Evolutionary conservation across 2,888 invertebrate genomes (phyloP), one percentile per base, ranked within the genome.

Genomic region (Apamea sordens): DNA sequence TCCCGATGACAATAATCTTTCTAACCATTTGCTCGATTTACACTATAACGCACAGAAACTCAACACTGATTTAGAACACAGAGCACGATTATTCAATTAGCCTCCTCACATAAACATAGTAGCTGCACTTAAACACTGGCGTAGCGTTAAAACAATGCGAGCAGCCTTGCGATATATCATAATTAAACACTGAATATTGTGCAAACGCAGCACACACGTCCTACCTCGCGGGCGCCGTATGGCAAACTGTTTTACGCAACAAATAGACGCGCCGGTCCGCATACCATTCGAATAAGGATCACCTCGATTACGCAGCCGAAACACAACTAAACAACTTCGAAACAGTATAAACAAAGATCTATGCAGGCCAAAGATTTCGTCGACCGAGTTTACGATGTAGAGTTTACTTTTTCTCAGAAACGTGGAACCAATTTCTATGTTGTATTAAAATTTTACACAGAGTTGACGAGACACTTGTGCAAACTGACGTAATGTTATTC

Each of bases 241-340:
- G 90, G 92, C 93, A 91, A 92, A 94, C 94, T 94, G 93, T 89
- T 93, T 93, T 93, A 94, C 93, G 93, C 94, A 93, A 94, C 92
- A 88, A 92, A 92, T 91, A 91, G 92, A 93, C 92, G 92, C 91
- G 92, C 90, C 89, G 89, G 91, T 88, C 93, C 92, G 94, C 95
- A 95, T 95, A 94, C 96, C 94, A 95, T 92, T 93, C 93, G 93
- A 94, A 94, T 93, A 95, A 95, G 95, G 95, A 95, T 94, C 95
- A 93, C 95, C 94, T 94, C 95, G 94, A 95, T 95, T 94, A 95
- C 95, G 92, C 91, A 92, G 93, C 92, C 92, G 87, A 93, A 94
- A 93, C 92, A 88, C 92, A 92, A 92, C 94, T 91, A 92, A 93
- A 93, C 92, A 94, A 94, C 92, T 91, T 91, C 87, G 89, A 94